A percentile compares a stretch with the other conserved stretches of the same genome.
Evolutionary conservation across 37 sponge, comb jelly and placozoan species (phyloP).

Genomic region (Agelas oroides): DNA sequence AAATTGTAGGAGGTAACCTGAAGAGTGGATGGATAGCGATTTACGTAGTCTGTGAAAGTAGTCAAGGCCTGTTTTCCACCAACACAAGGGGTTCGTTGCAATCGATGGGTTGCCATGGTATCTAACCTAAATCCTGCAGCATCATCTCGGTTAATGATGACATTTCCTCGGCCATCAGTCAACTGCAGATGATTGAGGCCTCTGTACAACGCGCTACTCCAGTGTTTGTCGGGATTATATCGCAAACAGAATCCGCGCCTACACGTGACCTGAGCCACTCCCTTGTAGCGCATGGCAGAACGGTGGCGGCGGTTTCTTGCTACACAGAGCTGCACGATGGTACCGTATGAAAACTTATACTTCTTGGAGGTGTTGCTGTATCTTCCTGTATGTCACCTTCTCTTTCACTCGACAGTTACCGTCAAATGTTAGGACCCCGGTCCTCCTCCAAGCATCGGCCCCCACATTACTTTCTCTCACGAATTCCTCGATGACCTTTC

Average conservation of each 20-base stretch:
- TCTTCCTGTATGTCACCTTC: constrained; percentile 13
- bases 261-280: constrained; percentile 6
- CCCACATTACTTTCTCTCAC: constrained; percentile 22
- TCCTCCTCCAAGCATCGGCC: constrained; percentile 40
- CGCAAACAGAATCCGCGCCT: constrained; percentile 5
- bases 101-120: constrained; percentile 10
- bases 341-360: constrained; percentile 23
- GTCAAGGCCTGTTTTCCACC: not conserved
- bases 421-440: constrained; percentile 35
- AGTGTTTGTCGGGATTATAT: constrained; percentile 21
- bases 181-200: constrained; percentile 21
- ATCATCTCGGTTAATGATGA: constrained; percentile 35
- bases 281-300: constrained; percentile 17
- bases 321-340: constrained; percentile 22
- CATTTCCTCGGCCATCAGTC: constrained; percentile 11
- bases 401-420: constrained; percentile 13
- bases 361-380: constrained; percentile 5
- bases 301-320: constrained; percentile 5
- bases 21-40: constrained; percentile 12
- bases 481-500: constrained; percentile 26
- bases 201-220: constrained; percentile 8
- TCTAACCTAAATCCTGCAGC: constrained; percentile 19
- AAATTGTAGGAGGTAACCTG: constrained; percentile 30
- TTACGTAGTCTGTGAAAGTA: constrained; percentile 29
- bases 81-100: not conserved